A percentile compares a stretch with the other conserved stretches of the same genome.
Conservation (phyloP, 2,888 invertebrate genomes). For the Sericinus montela region DNA sequence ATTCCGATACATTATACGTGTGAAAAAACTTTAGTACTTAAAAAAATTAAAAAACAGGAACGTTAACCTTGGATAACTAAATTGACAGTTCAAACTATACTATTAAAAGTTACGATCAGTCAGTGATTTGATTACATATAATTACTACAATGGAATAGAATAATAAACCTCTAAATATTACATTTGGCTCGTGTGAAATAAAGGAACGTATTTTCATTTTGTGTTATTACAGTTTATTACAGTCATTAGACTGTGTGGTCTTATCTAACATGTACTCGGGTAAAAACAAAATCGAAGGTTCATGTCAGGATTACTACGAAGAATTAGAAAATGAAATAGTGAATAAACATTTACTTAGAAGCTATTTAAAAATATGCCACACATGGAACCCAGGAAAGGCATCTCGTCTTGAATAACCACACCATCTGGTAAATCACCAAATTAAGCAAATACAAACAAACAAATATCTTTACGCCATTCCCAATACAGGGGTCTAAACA, state of each 20-base stretch:
- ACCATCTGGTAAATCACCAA: too few species aligned
- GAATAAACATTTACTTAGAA: too few species aligned
- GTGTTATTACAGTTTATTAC: constrained; percentile 47
- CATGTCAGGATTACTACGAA: background rate
- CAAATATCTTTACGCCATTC: too few species aligned
- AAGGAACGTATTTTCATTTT: constrained; percentile 38
- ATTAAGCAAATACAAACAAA: too few species aligned
- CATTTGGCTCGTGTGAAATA: constrained; percentile 47
- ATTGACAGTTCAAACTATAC: constrained; percentile 22
- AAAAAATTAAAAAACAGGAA: constrained; percentile 22
- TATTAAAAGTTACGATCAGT: constrained; percentile 28
- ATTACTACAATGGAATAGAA: constrained; percentile 31
- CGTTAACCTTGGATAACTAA: constrained; percentile 17
- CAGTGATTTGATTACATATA: constrained; percentile 37
- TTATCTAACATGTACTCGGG: constrained; percentile 27
- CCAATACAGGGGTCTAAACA: too few species aligned
- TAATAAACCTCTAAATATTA: constrained; percentile 29
- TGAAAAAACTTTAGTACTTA: too few species aligned
- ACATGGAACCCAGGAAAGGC: too few species aligned
- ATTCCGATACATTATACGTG: constrained; percentile 11
- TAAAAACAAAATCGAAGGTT: constrained; percentile 22
- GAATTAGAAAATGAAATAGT: background rate
- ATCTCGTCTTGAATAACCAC: too few species aligned
- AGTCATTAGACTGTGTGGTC: constrained; percentile 41
- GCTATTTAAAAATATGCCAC: too few species aligned